These are phyloP conservation scores for Myiagra hebetior DNA, from an alignment of 2,113 vertebrate genomes.

Conservation along the genomic window DNA sequence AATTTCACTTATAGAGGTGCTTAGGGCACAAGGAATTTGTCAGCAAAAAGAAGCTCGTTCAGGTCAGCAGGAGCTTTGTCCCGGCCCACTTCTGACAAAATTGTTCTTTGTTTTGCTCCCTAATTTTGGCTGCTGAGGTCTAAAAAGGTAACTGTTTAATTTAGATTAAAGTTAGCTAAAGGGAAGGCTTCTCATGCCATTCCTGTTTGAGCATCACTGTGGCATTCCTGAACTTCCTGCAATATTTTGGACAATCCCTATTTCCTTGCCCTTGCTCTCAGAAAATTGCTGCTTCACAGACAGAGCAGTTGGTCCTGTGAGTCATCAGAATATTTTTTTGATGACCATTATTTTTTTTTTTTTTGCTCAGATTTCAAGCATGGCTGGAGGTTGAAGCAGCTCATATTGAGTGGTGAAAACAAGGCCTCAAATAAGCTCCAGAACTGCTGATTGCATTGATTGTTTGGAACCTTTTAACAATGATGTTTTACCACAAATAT, in stretches of 20 bases:
- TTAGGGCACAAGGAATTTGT: background rate
- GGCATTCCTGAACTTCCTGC: background rate
- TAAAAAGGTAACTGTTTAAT: background rate
- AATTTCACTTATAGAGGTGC: fast-evolving
- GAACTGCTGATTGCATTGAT: background rate
- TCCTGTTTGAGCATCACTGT: background rate
- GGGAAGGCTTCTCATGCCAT: background rate
- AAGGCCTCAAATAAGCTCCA: background rate
- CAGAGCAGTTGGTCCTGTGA: background rate
- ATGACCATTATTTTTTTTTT: too few species aligned
- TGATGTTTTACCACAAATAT: background rate
- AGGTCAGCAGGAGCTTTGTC: background rate
- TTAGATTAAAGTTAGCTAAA: background rate
- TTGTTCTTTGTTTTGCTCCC: background rate
- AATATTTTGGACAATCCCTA: background rate
- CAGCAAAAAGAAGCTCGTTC: fast-evolving
- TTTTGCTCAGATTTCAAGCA: background rate
- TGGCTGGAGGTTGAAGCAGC: background rate
- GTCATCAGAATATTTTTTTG: background rate
- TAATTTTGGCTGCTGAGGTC: background rate
- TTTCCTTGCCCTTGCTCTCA: background rate
- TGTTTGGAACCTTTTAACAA: conserved; percentile 25
- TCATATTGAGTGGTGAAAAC: background rate
- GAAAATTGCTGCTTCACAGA: background rate
- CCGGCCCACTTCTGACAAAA: background rate